Percentiles rank a stretch among this genome's conserved stretches.
These are phyloP conservation scores for Cynaeus angustus DNA, from an alignment of 2,888 invertebrate species.

Conservation along the genomic window DNA sequence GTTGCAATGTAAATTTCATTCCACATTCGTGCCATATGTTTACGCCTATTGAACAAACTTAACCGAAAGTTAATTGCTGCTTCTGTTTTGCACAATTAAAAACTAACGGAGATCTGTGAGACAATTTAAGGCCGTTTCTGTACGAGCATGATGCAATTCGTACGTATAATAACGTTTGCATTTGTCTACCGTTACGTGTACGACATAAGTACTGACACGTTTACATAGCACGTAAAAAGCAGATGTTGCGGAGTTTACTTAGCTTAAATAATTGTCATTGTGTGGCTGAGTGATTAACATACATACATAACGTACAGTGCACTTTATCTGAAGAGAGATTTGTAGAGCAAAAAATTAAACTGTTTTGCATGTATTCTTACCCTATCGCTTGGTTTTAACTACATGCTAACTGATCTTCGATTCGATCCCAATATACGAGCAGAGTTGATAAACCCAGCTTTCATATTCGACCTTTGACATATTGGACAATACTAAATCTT, in stretches of 20 bases:
- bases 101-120: slow-evolving; percentile 3
- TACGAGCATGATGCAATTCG: slow-evolving; percentile 13
- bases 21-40: slow-evolving; percentile 17
- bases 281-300: slow-evolving; percentile 19
- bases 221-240: slow-evolving; percentile 28
- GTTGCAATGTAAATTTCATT: slow-evolving; percentile 12
- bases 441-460: neutral
- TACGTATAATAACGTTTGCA: slow-evolving; percentile 10
- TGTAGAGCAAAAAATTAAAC: neutral
- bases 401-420: too few species aligned
- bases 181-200: slow-evolving; percentile 40
- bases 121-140: neutral
- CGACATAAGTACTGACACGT: slow-evolving; percentile 46
- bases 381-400: too few species aligned
- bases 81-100: neutral
- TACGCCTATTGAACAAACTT: slow-evolving; percentile 3
- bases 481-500: slow-evolving; percentile 18
- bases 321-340: slow-evolving; percentile 4
- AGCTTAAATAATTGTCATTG: slow-evolving; percentile 26
- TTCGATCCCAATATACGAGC: too few species aligned
- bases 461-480: slow-evolving; percentile 17
- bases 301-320: too few species aligned
- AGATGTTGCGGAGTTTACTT: slow-evolving; percentile 20
- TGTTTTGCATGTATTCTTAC: neutral
- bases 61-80: slow-evolving; percentile 2